A percentile compares a stretch with the other conserved stretches of the same genome.
Conservation (phyloP, 2,888 invertebrate genomes). For the Odontocolon sp. region DNA sequence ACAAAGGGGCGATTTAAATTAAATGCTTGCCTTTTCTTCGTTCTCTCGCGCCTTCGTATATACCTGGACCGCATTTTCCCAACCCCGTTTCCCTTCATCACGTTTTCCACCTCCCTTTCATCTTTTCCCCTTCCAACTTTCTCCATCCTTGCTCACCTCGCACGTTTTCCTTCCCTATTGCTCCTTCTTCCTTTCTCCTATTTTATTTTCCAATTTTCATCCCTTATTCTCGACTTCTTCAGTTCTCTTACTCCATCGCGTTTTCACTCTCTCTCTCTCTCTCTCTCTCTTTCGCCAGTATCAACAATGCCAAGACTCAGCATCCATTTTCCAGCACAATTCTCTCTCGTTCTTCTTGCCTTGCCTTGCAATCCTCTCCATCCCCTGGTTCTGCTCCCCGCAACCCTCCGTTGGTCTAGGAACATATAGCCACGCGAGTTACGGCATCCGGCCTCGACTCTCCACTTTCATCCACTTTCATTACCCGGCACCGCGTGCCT, state of each 20-base stretch:
- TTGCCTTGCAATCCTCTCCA: constrained; percentile 16
- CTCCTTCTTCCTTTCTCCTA: constrained; percentile 24
- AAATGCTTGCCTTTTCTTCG: constrained; percentile 68
- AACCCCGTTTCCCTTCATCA: not conserved
- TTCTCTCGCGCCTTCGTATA: constrained; percentile 9
- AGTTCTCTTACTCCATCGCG: not conserved
- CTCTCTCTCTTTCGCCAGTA: too few relatives aligned
- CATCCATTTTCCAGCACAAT: constrained; percentile 43
- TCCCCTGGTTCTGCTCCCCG: constrained; percentile 27
- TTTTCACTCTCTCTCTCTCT: too few relatives aligned
- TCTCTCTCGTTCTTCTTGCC: constrained; percentile 42
- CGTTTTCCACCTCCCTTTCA: constrained; percentile 37
- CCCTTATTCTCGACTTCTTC: constrained; percentile 18
- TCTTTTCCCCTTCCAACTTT: not conserved
- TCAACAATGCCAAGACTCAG: constrained; percentile 6
- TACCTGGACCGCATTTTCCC: constrained; percentile 30
- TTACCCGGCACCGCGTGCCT: constrained; percentile 52
- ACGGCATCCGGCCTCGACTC: constrained; percentile 50
- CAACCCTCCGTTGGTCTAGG: constrained; percentile 34
- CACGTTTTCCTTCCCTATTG: constrained; percentile 27
- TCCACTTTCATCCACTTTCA: constrained; percentile 65
- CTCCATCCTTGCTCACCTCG: not conserved
- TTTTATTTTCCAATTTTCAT: constrained; percentile 38
- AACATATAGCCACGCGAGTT: constrained; percentile 30
- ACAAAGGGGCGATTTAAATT: constrained; percentile 72